Evolutionary conservation across 2,888 invertebrate genomes (phyloP).

Genomic region (Hydriomena furcata): DNA sequence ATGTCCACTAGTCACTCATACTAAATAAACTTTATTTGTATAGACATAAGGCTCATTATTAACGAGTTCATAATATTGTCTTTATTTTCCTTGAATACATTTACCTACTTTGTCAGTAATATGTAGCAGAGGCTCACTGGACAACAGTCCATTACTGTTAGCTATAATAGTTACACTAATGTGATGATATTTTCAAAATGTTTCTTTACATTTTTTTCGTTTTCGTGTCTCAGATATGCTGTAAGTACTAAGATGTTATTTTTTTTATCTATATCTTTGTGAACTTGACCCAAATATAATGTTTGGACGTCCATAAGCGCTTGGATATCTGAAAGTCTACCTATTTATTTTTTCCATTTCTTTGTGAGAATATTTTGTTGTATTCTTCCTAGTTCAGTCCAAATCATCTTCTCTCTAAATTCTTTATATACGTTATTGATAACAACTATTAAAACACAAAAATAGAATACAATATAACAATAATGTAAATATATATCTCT

Average conservation of each 20-base stretch:
- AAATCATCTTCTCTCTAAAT: too few relatives aligned
- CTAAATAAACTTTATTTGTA: conserved; percentile 2
- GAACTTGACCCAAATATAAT: too few relatives aligned
- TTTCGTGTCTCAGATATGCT: conserved; percentile 16
- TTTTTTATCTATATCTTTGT: too few relatives aligned
- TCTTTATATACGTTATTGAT: too few relatives aligned
- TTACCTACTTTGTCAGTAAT: neutral
- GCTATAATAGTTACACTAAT: neutral
- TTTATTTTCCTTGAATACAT: conserved; percentile 7
- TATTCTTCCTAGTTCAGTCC: too few relatives aligned
- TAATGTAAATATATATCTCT: too few relatives aligned
- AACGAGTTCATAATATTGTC: neutral
- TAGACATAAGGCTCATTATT: neutral
- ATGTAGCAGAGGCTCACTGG: neutral
- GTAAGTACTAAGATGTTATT: conserved; percentile 16
- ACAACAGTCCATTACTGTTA: conserved; percentile 2
- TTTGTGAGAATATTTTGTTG: too few relatives aligned
- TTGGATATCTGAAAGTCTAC: too few relatives aligned
- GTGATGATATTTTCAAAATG: conserved; percentile 17
- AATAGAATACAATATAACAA: too few relatives aligned
- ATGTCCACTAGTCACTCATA: neutral
- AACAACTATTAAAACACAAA: too few relatives aligned
- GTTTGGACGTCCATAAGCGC: too few relatives aligned
- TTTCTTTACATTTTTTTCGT: conserved; percentile 4
- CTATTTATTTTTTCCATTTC: neutral